A percentile compares a stretch with the other conserved stretches of the same genome.
Conservation (phyloP, 2,797 vertebrate species). For the Sebastolobus altivelis region DNA sequence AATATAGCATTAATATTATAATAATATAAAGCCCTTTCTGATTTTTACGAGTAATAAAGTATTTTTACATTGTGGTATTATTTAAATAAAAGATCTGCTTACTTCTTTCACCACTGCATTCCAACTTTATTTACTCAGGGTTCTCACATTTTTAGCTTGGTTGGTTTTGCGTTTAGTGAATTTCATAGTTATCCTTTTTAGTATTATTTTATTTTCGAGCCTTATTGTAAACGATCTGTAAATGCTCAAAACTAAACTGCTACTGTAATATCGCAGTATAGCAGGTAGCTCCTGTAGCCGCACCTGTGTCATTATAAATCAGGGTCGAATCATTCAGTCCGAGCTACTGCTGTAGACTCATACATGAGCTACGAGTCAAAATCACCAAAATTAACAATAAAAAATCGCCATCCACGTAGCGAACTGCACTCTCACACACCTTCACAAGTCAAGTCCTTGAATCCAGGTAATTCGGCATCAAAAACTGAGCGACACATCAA, state of each 20-base stretch:
- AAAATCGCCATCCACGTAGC: rapidly evolving
- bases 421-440: conserved; percentile 42
- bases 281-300: background rate
- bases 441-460: conserved; percentile 15
- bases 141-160: background rate
- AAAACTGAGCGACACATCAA: background rate
- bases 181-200: background rate
- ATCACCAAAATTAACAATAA: background rate
- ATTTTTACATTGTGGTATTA: background rate
- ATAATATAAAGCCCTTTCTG: too few species aligned
- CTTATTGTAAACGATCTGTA: background rate
- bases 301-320: conserved; percentile 24
- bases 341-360: background rate
- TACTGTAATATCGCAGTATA: background rate
- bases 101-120: background rate
- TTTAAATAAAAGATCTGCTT: background rate
- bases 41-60: background rate
- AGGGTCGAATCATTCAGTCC: background rate
- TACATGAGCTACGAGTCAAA: background rate
- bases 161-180: background rate
- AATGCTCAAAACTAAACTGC: background rate
- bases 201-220: background rate
- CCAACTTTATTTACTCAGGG: background rate
- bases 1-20: too few species aligned
- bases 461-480: conserved; percentile 21